Evolutionary conservation across 1,140 invertebrate species (phyloP), one percentile per base, ranked within the genome.

Genomic region (Cherax destructor): DNA sequence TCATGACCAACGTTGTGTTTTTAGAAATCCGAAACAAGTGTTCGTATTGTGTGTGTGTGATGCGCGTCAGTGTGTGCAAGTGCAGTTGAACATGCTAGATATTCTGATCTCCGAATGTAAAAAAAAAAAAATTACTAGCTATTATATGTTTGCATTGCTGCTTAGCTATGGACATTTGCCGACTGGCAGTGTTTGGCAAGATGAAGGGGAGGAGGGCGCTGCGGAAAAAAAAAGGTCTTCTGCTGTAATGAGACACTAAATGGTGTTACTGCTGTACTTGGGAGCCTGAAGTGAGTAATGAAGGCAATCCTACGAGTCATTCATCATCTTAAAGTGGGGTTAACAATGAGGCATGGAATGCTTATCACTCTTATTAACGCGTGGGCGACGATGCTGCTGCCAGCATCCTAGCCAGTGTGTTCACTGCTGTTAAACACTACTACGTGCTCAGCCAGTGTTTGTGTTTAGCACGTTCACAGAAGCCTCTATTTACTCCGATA

Each of bases 401-500:
- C 13, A 69, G 30, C 65, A 69, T 69, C 9, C 56, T 1, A 21
- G 65, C 30, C 30, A 41, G 30, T 59, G 56, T 59, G 56, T 69
- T 13, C 21, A 7, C 9, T 41, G 30, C 30, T 41, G 30, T 41
- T 1, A 41, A 41, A 41, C 50, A n/a, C 78, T 50, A 21, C 21
- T 52, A 56, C 30, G 30, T 41, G 30, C 30, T 41, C 30, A 0
- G 30, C 30, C 0, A 0, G 30, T 41, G 30, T 41, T 41, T 2
- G 30, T 41, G 30, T 41, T 41, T 41, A 41, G 30, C 30, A 41
- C 30, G 61, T 77, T 59, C 24, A 65, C 80, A 59, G n/a, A 83
- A 50, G 80, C 56, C 74, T 89, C 6, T 56, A 61, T 83, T 79
- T 69, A 89, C 76, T 87, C 50, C 47, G 47, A 76, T 65, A 61